Evolutionary conservation across 37 sponge, comb jelly and placozoan species (phyloP), one percentile per base, ranked within the genome.

Genomic region (Beroe forskalii): DNA sequence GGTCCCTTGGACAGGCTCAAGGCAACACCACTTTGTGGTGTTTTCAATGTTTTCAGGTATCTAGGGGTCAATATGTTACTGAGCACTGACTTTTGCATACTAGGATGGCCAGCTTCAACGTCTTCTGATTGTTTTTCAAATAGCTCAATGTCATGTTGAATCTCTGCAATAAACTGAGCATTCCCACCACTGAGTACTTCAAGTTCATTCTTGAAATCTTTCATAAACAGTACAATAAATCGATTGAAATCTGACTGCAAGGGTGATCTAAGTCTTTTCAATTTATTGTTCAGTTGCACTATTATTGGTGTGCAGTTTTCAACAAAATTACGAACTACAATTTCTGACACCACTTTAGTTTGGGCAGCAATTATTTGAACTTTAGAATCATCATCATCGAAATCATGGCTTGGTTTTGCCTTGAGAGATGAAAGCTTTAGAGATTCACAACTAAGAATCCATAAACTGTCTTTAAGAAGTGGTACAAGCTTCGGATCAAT

Each of bases 291-390:
- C 22, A 80, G 55, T 43, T 41, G 55, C 9, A 44, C 17, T 4
- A 80, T 80, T 24, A 80, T 80, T 4, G 86, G 86, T n/a, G 55
- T 44, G 20, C 86, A 80, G 22, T 80, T 80, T 43, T 80, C 86
- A 20, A 80, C 86, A 41, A 80, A 80, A 43, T 42, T 42, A 3
- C 55, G 37, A 12, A 33, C 35, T 17, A 80, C 86, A 43, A 80
- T 80, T 25, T 0, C 27, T 23, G 55, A 44, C 35, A 80, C 42
- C 8, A 80, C 43, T 80, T 80, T 80, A 27, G 86, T 80, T 80
- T 80, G 86, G 24, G 86, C 86, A 22, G 28, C 55, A 80, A 80
- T 80, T 6, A 44, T 22, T 9, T 38, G 48, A 23, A 80, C 2
- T 1, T 80, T 41, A 25, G 27, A n/a, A 41, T 80, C 86, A 44